These are phyloP conservation scores for Tachystola acroxantha DNA, from an alignment of 2,888 invertebrate species.

Conservation along the genomic window DNA sequence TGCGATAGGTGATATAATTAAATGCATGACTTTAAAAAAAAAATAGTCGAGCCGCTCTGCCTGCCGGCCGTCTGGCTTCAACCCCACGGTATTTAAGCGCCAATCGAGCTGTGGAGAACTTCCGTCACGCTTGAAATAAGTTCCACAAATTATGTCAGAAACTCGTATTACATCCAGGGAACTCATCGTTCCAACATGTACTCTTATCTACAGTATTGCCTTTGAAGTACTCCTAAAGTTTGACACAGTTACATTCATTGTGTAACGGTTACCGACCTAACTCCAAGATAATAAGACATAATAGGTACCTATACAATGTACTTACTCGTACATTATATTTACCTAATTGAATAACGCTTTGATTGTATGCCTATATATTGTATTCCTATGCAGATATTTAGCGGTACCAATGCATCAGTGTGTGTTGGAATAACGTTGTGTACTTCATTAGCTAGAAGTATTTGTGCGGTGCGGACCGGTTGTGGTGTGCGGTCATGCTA, in stretches of 20 bases:
- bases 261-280: not conserved
- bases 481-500: slow-evolving; percentile 49
- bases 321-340: too few species aligned
- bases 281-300: not conserved
- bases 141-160: slow-evolving; percentile 20
- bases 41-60: not conserved
- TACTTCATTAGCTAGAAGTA: slow-evolving; percentile 5
- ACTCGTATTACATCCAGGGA: slow-evolving; percentile 5
- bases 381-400: slow-evolving; percentile 6
- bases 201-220: too few species aligned
- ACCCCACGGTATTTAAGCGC: slow-evolving; percentile 25
- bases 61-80: not conserved
- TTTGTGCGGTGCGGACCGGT: slow-evolving; percentile 34
- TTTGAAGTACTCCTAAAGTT: not conserved
- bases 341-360: too few species aligned
- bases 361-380: slow-evolving; percentile 2
- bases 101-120: slow-evolving; percentile 25
- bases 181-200: not conserved
- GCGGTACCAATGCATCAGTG: not conserved
- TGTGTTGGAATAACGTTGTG: not conserved
- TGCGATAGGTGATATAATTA: slow-evolving; percentile 4
- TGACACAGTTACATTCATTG: not conserved
- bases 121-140: slow-evolving; percentile 26
- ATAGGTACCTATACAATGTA: too few species aligned
- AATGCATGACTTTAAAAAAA: not conserved